These are phyloP conservation scores for Taeniopygia guttata DNA, from an alignment of 2,797 vertebrate genomes.

Conservation along the genomic window DNA sequence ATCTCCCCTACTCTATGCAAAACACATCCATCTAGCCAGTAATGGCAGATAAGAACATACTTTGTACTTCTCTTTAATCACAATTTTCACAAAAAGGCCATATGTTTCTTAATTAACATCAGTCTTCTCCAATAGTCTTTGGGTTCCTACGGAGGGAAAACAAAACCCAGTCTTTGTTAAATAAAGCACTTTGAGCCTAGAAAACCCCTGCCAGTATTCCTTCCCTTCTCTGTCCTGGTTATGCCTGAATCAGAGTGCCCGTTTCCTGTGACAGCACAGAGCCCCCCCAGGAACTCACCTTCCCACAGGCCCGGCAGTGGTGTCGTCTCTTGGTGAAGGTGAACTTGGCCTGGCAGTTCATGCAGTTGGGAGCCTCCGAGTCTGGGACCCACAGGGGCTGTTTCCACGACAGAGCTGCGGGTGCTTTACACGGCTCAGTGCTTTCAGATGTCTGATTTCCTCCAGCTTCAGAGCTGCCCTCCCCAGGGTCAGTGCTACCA, in stretches of 20 bases:
- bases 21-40: background rate
- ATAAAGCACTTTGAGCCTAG: background rate
- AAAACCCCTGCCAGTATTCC: background rate
- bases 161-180: background rate
- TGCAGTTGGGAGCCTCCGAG: conserved; percentile 92
- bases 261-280: background rate
- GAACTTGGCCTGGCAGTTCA: conserved; percentile 91
- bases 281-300: conserved; percentile 75
- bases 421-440: conserved; percentile 11
- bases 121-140: background rate
- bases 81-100: background rate
- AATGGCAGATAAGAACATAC: background rate
- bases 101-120: fast-evolving
- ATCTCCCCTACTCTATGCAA: background rate
- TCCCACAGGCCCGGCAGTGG: conserved; percentile 95
- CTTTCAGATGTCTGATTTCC: background rate
- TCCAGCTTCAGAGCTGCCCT: conserved; percentile 48
- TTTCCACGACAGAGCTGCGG: conserved; percentile 75
- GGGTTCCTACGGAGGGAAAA: background rate
- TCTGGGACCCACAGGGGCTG: conserved; percentile 94
- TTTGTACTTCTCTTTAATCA: background rate
- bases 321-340: conserved; percentile 94
- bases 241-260: background rate
- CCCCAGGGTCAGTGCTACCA: conserved; percentile 19
- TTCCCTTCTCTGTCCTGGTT: background rate